A percentile compares a stretch with the other conserved stretches of the same genome.
Evolutionary conservation across 92 coral and sea anemone genomes (phyloP).

Genomic region (Phymanthus crucifer): DNA sequence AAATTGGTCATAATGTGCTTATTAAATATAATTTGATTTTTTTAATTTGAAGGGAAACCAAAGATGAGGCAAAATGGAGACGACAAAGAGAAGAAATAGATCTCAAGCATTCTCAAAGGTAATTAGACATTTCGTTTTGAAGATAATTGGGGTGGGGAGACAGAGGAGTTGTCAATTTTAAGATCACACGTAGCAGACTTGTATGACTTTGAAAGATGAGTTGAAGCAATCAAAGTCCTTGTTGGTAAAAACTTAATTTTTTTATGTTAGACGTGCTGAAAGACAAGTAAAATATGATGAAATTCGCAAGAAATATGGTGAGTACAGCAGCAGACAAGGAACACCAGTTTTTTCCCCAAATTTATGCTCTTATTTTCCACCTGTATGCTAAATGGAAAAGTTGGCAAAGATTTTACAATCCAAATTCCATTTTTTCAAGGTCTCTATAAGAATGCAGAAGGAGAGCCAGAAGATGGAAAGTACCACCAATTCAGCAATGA

Average conservation of each 20-base stretch:
- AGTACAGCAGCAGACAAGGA: neutral
- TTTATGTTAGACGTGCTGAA: conserved; percentile 64
- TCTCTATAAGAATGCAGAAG: conserved; percentile 57
- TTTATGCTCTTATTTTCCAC: too few species aligned
- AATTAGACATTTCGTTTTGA: neutral
- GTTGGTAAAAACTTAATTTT: neutral
- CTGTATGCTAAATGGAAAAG: too few species aligned
- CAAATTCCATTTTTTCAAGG: conserved; percentile 36
- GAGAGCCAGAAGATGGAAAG: conserved; percentile 65
- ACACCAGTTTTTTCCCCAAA: too few species aligned
- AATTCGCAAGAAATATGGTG: conserved; percentile 88
- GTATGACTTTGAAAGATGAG: too few species aligned
- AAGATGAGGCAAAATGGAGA: conserved; percentile 78
- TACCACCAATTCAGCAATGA: conserved; percentile 73
- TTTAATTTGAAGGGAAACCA: conserved; percentile 46
- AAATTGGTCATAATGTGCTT: neutral
- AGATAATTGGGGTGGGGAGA: too few species aligned
- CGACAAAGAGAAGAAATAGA: conserved; percentile 84
- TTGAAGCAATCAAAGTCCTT: too few species aligned
- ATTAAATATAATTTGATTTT: neutral
- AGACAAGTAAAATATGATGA: conserved; percentile 86
- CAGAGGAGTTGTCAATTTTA: too few species aligned
- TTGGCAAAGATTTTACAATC: neutral
- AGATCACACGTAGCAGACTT: too few species aligned
- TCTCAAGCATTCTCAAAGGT: conserved; percentile 81